Percentiles rank a stretch among this genome's conserved stretches.
These are phyloP conservation scores for Notocelia uddmanniana DNA, from an alignment of 2,888 invertebrate genomes.

Conservation along the genomic window DNA sequence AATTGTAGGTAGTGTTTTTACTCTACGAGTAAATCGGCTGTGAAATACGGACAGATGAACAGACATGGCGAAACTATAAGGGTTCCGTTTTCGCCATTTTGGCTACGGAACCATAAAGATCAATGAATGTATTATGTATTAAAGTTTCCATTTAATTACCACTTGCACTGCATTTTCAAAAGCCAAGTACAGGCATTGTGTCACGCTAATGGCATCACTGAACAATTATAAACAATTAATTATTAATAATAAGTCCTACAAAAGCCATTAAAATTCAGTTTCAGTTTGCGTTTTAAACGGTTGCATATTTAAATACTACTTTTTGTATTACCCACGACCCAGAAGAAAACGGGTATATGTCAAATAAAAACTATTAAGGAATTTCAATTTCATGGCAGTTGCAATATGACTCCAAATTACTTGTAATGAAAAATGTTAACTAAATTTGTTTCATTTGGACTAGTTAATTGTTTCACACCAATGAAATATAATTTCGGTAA, in stretches of 20 bases:
- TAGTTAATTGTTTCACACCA: not conserved
- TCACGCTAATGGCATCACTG: slow-evolving; percentile 21
- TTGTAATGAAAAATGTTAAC: not conserved
- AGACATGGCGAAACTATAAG: no score
- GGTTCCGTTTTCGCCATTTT: no score
- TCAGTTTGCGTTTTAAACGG: slow-evolving; percentile 21
- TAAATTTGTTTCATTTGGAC: not conserved
- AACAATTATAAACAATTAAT: slow-evolving; percentile 23
- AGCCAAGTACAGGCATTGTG: slow-evolving; percentile 2
- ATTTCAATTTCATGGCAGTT: not conserved
- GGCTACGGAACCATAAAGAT: no score
- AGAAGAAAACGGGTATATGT: not conserved
- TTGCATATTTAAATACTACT: slow-evolving; percentile 3
- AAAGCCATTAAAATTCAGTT: slow-evolving; percentile 32
- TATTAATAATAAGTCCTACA: slow-evolving; percentile 26
- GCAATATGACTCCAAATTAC: not conserved
- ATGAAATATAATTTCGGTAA: not conserved
- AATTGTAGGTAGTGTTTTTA: no score
- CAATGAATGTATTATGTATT: not conserved
- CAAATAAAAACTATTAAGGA: not conserved
- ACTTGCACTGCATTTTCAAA: not conserved
- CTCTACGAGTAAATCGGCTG: no score
- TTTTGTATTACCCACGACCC: not conserved
- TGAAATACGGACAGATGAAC: no score
- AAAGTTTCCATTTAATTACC: not conserved